Conservation (phyloP, 2,113 vertebrate genomes). For the Gobiocypris rarus region DNA sequence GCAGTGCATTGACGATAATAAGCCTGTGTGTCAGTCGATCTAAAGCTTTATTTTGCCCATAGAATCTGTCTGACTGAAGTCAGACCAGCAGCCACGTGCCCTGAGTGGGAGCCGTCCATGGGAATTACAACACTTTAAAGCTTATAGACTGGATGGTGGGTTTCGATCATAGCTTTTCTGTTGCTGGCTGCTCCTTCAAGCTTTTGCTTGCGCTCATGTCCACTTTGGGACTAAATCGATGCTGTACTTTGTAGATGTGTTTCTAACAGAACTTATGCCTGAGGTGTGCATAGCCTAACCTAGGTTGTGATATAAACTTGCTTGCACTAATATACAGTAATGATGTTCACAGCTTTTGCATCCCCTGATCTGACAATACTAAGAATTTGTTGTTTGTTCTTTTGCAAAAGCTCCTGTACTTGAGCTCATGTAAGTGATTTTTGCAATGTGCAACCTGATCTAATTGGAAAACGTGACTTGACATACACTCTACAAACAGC, state of each 20-base stretch:
- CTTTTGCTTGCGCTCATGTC: conserved; percentile 42
- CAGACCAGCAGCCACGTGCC: conserved; percentile 80
- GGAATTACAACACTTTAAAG: conserved; percentile 82
- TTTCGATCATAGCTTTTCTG: conserved; percentile 47
- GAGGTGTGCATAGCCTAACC: conserved; percentile 45
- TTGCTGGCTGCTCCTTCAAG: conserved; percentile 50
- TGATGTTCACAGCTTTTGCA: conserved; percentile 27
- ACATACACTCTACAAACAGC: background rate
- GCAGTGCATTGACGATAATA: background rate
- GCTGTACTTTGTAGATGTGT: conserved; percentile 23
- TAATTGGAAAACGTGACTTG: background rate
- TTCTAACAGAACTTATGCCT: conserved; percentile 40
- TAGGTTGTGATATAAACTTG: conserved; percentile 30
- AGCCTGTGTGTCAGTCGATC: conserved; percentile 29
- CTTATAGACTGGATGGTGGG: conserved; percentile 78
- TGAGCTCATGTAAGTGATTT: conserved; percentile 9
- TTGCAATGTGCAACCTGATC: background rate
- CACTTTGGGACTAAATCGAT: conserved; percentile 9
- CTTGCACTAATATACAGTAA: conserved; percentile 62
- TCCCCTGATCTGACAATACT: background rate
- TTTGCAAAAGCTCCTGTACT: conserved; percentile 2
- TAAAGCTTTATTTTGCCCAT: conserved; percentile 67
- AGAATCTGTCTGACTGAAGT: conserved; percentile 83
- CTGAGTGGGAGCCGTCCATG: conserved; percentile 83
- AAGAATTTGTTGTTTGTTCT: background rate